Evolutionary conservation across 2,797 vertebrate species (phyloP), one percentile per base, ranked within the genome.

Genomic region (Oceanodroma leucorhoa): DNA sequence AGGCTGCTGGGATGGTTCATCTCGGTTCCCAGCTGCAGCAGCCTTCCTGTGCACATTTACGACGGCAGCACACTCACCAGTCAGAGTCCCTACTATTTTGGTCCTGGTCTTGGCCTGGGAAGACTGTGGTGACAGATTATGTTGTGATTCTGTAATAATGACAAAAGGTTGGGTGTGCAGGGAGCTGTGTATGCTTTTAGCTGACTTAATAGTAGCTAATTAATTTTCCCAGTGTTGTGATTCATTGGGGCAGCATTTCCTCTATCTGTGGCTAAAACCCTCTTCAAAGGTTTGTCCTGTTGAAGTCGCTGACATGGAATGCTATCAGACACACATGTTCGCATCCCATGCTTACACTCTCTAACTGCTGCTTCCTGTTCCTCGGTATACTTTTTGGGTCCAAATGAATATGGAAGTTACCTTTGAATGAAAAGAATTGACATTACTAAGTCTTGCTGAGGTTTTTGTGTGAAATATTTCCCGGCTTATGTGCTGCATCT

Each of bases 301-400:
- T 9, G 19, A 57, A 79, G 29, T 14, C 5, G 9, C 14, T 38
- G 81, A 16, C 19, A 34, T 1, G 13, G 27, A 62, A 9, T 57
- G 23, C 38, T 18, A 64, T 8, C 16, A 73, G 34, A 19, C 18
- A 51, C 14, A 11, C 0, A 0, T 21, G 6, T 36, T 79, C 43
- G 69, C 13, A 67, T 8, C 10, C 32, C 0, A 3, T 61, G 14
- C 45, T 77, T 57, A 20, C 13, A 53, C 3, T 1, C 14, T 55
- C 5, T 50, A 14, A 81, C 40, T 73, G 19, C 10, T 83, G 20
- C 22, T 65, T 80, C 20, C 32, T 41, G 2, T 22, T 55, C 36
- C 27, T 75, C 5, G 3, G 2, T 15, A 34, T 58, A 6, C 7
- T 43, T 83, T 71, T 62, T 36, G 50, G 36, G 8, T 54, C 38